phyloP scores from a whole-genome alignment of 2,888 invertebrate genomes.

The Choristoneura rosaceana region DNA sequence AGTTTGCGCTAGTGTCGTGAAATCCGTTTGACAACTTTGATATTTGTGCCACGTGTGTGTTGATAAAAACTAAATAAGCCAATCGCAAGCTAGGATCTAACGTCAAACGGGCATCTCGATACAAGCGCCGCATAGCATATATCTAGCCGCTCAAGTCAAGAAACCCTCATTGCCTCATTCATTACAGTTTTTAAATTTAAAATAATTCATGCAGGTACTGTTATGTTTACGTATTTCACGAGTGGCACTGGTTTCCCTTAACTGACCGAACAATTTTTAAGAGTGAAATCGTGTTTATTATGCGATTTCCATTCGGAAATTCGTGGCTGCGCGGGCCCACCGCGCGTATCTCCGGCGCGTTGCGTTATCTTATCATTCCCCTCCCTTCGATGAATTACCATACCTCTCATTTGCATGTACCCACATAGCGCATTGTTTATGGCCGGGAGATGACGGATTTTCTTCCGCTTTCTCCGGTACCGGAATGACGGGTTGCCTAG shows the following conservation, averaged over 20 bases:
- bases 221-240: background rate
- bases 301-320: slow-evolving; percentile 45
- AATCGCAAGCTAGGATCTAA: too few species aligned
- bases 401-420: slow-evolving; percentile 82
- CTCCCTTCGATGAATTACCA: slow-evolving; percentile 79
- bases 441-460: slow-evolving; percentile 81
- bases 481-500: slow-evolving; percentile 46
- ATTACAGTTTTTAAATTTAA: background rate
- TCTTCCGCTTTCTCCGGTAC: slow-evolving; percentile 75
- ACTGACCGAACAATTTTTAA: slow-evolving; percentile 48
- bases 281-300: slow-evolving; percentile 68
- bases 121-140: too few species aligned
- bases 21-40: too few species aligned
- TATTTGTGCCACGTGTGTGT: too few species aligned
- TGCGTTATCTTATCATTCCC: slow-evolving; percentile 80
- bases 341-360: slow-evolving; percentile 73
- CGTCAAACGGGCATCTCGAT: too few species aligned
- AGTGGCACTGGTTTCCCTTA: background rate
- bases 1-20: too few species aligned
- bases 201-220: background rate
- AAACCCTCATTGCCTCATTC: background rate
- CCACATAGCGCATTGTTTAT: slow-evolving; percentile 77
- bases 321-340: slow-evolving; percentile 21
- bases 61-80: too few species aligned
- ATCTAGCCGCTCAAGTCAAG: too few species aligned